Percentiles rank a stretch among this genome's conserved stretches.
Evolutionary conservation across 2,113 vertebrate genomes (phyloP).

Genomic region (Pseudopipra pipra): DNA sequence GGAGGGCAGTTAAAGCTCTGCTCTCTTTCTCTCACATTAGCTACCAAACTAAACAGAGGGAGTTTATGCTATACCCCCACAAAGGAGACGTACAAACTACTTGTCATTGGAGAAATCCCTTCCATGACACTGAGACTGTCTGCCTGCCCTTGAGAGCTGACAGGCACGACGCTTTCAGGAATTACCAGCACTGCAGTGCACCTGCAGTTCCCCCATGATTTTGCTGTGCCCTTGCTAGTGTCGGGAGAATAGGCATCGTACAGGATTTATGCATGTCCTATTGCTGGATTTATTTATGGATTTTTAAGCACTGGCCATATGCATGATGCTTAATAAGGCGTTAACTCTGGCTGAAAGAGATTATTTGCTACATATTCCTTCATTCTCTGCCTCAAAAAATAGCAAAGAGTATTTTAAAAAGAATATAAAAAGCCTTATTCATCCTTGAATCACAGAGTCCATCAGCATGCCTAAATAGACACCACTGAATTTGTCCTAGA

Average conservation of each 20-base stretch:
- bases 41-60: conserved; percentile 55
- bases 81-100: conserved; percentile 34
- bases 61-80: conserved; percentile 51
- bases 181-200: conserved; percentile 22
- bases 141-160: conserved; percentile 41
- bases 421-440: not conserved
- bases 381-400: not conserved
- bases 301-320: not conserved
- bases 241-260: not conserved
- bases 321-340: not conserved
- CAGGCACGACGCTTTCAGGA: not conserved
- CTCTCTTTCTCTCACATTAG: conserved; percentile 52
- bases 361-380: not conserved
- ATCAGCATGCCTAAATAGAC: not conserved
- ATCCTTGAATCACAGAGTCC: not conserved
- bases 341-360: not conserved
- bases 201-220: conserved; percentile 31
- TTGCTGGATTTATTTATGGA: not conserved
- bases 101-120: conserved; percentile 47
- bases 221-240: not conserved
- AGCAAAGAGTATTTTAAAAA: not conserved
- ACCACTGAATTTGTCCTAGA: not conserved
- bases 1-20: conserved; percentile 55
- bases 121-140: conserved; percentile 28
- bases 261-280: not conserved